A percentile compares a stretch with the other conserved stretches of the same genome.
These are phyloP conservation scores for Hephaestus fuliginosus DNA, from an alignment of 2,797 vertebrate species.

Conservation along the genomic window DNA sequence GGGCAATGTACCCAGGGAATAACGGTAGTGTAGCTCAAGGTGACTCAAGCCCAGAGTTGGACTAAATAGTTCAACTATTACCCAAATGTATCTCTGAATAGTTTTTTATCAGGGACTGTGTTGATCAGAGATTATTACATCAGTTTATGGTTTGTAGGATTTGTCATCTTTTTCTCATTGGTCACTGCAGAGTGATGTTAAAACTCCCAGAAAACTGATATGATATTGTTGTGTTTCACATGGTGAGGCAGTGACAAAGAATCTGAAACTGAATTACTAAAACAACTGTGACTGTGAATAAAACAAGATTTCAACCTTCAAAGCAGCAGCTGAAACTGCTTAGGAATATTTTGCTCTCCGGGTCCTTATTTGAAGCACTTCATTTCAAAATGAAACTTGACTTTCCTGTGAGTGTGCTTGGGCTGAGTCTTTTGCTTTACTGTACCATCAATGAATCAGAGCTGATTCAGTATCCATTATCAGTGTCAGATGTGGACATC, in stretches of 20 bases:
- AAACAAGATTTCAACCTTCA: slow-evolving; percentile 30
- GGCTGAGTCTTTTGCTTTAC: background rate
- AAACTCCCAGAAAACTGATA: slow-evolving; percentile 44
- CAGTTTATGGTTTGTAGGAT: slow-evolving; percentile 38
- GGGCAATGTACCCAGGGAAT: slow-evolving; percentile 38
- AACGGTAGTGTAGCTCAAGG: background rate
- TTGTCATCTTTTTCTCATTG: slow-evolving; percentile 52
- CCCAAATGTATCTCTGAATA: slow-evolving; percentile 22
- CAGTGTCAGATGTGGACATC: too few species aligned
- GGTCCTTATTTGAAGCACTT: slow-evolving; percentile 24
- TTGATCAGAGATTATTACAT: slow-evolving; percentile 20
- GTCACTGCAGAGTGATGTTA: slow-evolving; percentile 41
- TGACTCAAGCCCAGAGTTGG: slow-evolving; percentile 21
- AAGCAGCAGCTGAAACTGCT: slow-evolving; percentile 41
- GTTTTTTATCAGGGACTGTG: slow-evolving; percentile 43
- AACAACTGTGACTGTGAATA: slow-evolving; percentile 30
- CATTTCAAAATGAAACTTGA: slow-evolving; percentile 4
- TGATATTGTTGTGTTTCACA: slow-evolving; percentile 19
- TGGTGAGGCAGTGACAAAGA: slow-evolving; percentile 19
- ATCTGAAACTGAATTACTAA: background rate
- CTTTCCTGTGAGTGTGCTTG: background rate
- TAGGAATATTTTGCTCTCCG: background rate
- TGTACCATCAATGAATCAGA: background rate
- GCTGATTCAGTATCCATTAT: background rate
- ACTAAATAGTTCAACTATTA: slow-evolving; percentile 48